Conservation (phyloP, 2,797 vertebrate genomes). For the Chelonia mydas region DNA sequence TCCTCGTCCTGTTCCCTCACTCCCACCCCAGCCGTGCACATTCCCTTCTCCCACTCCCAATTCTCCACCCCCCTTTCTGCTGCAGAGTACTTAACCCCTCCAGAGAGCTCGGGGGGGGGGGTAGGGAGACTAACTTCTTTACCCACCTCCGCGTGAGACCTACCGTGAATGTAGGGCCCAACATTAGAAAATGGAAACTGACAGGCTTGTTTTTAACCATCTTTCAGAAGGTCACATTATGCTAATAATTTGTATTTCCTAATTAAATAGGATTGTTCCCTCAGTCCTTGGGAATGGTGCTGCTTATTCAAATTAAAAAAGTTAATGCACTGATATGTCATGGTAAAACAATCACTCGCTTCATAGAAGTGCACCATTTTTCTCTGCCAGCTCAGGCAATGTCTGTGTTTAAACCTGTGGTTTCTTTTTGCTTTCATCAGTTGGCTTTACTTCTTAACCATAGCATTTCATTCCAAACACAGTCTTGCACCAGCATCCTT, state of each 20-base stretch:
- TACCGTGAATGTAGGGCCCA: not conserved
- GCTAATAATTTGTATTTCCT: not conserved
- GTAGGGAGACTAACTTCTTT: not conserved
- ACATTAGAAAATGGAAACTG: rapidly evolving
- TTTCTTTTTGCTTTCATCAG: constrained; percentile 1
- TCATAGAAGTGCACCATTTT: not conserved
- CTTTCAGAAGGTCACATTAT: rapidly evolving
- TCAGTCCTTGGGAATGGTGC: not conserved
- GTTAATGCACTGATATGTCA: not conserved
- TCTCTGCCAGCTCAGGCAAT: not conserved
- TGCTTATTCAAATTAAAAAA: not conserved
- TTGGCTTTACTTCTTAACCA: not conserved
- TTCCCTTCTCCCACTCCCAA: not conserved
- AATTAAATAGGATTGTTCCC: not conserved
- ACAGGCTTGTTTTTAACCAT: not conserved
- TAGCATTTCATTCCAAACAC: not conserved
- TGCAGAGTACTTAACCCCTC: not conserved
- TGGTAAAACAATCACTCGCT: not conserved
- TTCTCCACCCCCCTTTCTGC: not conserved
- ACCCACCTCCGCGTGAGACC: not conserved
- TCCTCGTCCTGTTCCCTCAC: not conserved
- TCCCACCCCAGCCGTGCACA: not conserved
- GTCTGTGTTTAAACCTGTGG: not conserved
- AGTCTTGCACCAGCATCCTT: not conserved
- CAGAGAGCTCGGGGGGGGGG: not conserved